A percentile compares a stretch with the other conserved stretches of the same genome.
phyloP scores from a whole-genome alignment of 2,797 vertebrate genomes.

The Platalea minor region DNA sequence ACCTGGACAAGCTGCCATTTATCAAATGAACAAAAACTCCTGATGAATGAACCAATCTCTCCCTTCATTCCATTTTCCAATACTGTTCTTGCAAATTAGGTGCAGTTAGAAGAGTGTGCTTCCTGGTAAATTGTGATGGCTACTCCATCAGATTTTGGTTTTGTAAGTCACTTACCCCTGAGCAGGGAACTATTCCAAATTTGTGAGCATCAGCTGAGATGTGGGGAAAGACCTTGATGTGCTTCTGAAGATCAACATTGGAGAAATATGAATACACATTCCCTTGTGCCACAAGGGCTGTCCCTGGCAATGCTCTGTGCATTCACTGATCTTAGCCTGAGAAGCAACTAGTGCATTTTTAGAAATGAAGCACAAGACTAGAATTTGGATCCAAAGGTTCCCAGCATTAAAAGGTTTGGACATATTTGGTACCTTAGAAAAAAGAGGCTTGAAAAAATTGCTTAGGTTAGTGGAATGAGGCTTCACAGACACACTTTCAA shows the following conservation, averaged over 20 bases:
- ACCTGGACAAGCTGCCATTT: constrained; percentile 15
- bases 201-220: not conserved
- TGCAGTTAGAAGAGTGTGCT: not conserved
- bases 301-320: not conserved
- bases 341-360: not conserved
- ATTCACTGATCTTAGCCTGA: not conserved
- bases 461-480: not conserved
- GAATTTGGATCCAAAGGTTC: not conserved
- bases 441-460: not conserved
- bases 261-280: not conserved
- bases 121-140: not conserved
- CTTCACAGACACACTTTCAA: not conserved
- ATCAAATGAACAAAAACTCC: not conserved
- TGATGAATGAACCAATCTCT: not conserved
- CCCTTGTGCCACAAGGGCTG: not conserved
- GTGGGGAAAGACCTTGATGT: not conserved
- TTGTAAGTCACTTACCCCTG: not conserved
- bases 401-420: not conserved
- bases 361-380: not conserved
- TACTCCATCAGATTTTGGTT: not conserved
- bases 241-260: not conserved
- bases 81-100: not conserved
- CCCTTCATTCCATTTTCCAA: not conserved
- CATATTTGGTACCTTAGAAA: not conserved
- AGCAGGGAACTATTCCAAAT: not conserved